Evolutionary conservation across 2,113 vertebrate genomes (phyloP).

Genomic region (Gorsachius goisagi): DNA sequence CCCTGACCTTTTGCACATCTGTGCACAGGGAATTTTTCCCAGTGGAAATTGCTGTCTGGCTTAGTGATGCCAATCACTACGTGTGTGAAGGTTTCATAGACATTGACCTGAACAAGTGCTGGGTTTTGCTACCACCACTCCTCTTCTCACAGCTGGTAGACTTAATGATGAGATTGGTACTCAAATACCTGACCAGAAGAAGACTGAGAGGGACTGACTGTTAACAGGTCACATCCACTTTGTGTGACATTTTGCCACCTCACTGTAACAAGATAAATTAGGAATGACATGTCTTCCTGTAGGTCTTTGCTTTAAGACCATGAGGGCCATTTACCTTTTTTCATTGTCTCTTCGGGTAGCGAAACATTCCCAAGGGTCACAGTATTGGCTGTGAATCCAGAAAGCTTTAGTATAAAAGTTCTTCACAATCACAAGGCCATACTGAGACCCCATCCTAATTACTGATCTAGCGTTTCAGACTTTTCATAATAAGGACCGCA

Average conservation of each 20-base stretch:
- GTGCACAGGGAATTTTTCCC: not conserved
- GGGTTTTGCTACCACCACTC: not conserved
- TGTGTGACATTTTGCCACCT: not conserved
- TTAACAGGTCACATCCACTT: not conserved
- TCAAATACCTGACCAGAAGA: not conserved
- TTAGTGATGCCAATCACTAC: not conserved
- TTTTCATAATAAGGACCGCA: not conserved
- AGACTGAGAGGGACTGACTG: not conserved
- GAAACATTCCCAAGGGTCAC: not conserved
- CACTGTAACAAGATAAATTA: not conserved
- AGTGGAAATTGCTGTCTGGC: not conserved
- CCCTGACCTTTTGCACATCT: not conserved
- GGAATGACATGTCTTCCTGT: not conserved
- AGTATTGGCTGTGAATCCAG: not conserved
- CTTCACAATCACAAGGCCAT: not conserved
- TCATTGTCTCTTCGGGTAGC: not conserved
- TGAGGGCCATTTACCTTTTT: not conserved
- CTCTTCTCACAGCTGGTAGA: not conserved
- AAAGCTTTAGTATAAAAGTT: not conserved
- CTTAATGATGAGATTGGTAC: not conserved
- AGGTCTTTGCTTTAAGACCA: not conserved
- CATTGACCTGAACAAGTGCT: not conserved
- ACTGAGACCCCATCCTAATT: not conserved
- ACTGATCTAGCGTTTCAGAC: not conserved
- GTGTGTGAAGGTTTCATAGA: not conserved